Base-by-base conservation (phyloP, 2,113 vertebrate species). In the Actenoides hombroni region DNA sequence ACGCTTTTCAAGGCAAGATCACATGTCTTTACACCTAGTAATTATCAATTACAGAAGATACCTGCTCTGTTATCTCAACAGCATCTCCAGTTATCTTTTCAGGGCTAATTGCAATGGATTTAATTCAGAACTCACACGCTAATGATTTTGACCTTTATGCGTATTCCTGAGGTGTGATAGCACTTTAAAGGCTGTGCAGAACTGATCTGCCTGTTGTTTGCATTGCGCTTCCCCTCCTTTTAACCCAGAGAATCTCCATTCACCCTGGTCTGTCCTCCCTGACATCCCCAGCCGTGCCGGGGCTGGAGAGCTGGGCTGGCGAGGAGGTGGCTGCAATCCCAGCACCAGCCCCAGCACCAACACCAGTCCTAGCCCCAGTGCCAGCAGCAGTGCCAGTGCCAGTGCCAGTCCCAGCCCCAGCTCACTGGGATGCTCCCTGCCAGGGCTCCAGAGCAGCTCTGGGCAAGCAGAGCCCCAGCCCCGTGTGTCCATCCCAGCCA, bases 11-110 rank as follows among this genome's bases (percentile, higher is more conserved):
- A 96, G 91, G 90, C 81, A 90, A 93, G 84, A 75, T 10, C 56
- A 88, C 2, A 14, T 57, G 28, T 88, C 92, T 94, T 89, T 94
- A 87, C 91, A 96, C 84, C 89, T 83, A 31, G 13, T 94, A 96
- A 96, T 97, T 96, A 96, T 91, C 97, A 96, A 87, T 95, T 96
- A 92, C 68, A 78, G 94, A 68, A 74, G 86, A 83, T 94, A 96
- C 88, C 81, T 95, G 56, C 84, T 91, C 95, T 85, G 89, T 92
- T 96, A 95, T 95, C 95, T 86, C 93, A 94, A 89, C 92, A 91
- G 87, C 79, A 94, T 96, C 96, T 97, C 95, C 91, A 81, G 93
- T 88, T 93, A 88, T 68, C 92, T 94, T 96, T 88, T 56, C 83
- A 74, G 78, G 86, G 83, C 91, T 97, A 97, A 97, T 95, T 97